Conservation (phyloP, 2,797 vertebrate genomes). For the Melanotaenia boesemani region DNA sequence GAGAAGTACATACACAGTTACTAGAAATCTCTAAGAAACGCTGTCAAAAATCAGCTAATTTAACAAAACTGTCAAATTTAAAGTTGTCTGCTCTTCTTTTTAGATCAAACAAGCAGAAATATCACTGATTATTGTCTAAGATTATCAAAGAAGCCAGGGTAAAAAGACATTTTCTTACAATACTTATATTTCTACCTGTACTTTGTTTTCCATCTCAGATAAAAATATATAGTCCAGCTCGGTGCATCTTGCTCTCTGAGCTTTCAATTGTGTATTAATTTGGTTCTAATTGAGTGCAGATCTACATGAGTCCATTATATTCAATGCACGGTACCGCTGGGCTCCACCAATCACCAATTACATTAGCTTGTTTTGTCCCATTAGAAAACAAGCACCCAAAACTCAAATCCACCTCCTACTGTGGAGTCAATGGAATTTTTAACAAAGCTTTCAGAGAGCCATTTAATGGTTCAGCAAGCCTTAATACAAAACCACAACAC, state of each 20-base stretch:
- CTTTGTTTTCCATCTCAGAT: not conserved
- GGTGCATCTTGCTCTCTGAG: constrained; percentile 14
- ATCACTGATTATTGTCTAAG: not conserved
- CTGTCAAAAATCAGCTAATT: not conserved
- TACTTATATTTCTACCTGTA: constrained; percentile 7
- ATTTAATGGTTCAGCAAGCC: constrained; percentile 74
- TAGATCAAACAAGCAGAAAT: not conserved
- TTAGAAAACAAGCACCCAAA: constrained; percentile 59
- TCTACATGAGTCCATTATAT: constrained; percentile 63
- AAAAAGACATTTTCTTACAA: not conserved
- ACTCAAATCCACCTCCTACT: constrained; percentile 64
- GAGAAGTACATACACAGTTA: not conserved
- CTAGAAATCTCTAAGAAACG: no score
- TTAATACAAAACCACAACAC: constrained; percentile 67
- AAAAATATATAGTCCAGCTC: not conserved
- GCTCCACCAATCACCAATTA: constrained; percentile 70
- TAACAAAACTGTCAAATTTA: not conserved
- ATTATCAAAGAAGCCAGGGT: not conserved
- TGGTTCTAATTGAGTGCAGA: constrained; percentile 62
- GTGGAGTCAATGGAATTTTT: constrained; percentile 66
- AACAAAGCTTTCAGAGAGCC: constrained; percentile 73
- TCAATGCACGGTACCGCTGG: constrained; percentile 49
- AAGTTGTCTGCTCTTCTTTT: not conserved
- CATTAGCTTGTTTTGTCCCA: constrained; percentile 68
- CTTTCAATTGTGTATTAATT: constrained; percentile 48